These are phyloP conservation scores for Drosophila merina DNA, from an alignment of 2,888 invertebrate species.

Conservation along the genomic window DNA sequence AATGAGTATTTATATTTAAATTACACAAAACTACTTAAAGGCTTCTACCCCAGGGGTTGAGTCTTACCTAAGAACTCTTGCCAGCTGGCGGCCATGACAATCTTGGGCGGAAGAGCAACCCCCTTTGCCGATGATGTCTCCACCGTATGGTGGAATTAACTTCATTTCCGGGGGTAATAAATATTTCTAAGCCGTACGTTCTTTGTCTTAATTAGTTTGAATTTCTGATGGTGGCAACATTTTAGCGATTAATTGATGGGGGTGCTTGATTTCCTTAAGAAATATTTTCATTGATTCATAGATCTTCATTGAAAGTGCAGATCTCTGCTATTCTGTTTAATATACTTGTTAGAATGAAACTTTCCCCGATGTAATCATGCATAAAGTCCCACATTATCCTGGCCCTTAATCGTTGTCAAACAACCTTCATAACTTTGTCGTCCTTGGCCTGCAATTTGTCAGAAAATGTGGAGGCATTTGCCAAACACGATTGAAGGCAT, in stretches of 20 bases:
- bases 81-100: constrained; percentile 33
- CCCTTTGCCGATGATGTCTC: constrained; percentile 14
- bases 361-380: constrained; percentile 12
- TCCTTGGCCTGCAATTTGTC: constrained; percentile 49
- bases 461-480: constrained; percentile 48
- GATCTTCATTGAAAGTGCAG: background rate
- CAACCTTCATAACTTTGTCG: background rate
- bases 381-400: constrained; percentile 23
- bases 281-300: too few species aligned
- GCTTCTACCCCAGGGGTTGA: background rate
- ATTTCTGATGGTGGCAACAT: background rate
- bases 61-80: constrained; percentile 16
- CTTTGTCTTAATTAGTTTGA: constrained; percentile 7
- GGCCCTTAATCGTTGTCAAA: background rate
- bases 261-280: too few species aligned
- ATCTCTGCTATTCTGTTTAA: constrained; percentile 1
- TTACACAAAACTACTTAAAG: constrained; percentile 75
- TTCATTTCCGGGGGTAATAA: constrained; percentile 5
- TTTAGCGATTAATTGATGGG: background rate
- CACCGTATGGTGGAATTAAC: background rate
- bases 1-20: constrained; percentile 79
- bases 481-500: background rate
- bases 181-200: background rate
- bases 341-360: constrained; percentile 15
- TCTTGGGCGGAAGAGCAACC: constrained; percentile 22